These are phyloP conservation scores for Drosophila aldrichi DNA, from an alignment of 2,888 invertebrate species.

Conservation along the genomic window DNA sequence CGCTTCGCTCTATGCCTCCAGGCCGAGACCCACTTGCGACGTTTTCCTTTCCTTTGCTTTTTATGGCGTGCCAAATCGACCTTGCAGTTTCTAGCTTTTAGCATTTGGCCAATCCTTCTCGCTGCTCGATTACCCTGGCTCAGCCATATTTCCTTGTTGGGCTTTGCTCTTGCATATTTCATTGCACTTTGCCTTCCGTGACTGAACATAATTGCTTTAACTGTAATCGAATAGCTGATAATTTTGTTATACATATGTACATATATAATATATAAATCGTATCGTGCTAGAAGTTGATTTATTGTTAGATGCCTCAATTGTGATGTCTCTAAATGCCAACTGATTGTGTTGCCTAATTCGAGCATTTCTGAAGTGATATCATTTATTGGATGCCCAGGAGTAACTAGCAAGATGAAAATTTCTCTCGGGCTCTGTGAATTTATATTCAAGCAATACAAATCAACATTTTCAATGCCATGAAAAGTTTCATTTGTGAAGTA, in stretches of 20 bases:
- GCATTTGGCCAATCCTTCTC: constrained; percentile 39
- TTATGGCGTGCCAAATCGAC: constrained; percentile 68
- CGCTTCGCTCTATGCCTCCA: constrained; percentile 21
- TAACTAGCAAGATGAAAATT: neutral
- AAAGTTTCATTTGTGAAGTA: neutral
- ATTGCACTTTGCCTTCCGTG: constrained; percentile 66
- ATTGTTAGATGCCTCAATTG: constrained; percentile 21
- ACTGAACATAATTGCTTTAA: constrained; percentile 71
- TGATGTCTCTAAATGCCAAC: constrained; percentile 25
- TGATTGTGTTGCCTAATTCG: constrained; percentile 1
- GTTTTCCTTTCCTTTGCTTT: neutral
- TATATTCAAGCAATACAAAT: neutral
- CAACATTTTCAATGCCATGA: neutral
- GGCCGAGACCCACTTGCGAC: neutral
- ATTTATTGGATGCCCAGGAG: neutral
- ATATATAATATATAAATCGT: constrained; percentile 6
- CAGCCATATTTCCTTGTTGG: constrained; percentile 30
- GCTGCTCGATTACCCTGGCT: neutral
- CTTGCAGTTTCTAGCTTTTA: constrained; percentile 68
- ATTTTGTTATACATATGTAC: constrained; percentile 30
- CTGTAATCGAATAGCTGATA: constrained; percentile 53
- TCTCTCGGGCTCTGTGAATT: neutral
- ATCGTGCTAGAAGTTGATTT: constrained; percentile 26
- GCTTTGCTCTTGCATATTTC: constrained; percentile 32
- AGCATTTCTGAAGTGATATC: neutral